phyloP scores from a whole-genome alignment of 1,140 invertebrate species.

The Diorhabda elongata region DNA sequence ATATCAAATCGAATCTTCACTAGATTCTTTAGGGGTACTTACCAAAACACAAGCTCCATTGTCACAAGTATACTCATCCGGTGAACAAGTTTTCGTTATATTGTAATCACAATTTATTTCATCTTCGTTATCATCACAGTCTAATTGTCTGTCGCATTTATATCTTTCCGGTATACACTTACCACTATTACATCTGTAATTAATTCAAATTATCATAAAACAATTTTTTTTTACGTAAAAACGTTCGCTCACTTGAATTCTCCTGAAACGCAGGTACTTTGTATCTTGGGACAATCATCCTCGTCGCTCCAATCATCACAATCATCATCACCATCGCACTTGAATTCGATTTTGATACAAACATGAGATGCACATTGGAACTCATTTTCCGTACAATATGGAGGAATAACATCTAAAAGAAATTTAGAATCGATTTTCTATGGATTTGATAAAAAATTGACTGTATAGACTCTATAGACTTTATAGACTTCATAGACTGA shows the following conservation, averaged over 20 bases:
- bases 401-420: conserved; percentile 49
- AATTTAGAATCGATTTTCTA: no score
- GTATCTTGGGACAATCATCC: conserved; percentile 60
- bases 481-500: no score
- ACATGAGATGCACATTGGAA: conserved; percentile 65
- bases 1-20: neutral
- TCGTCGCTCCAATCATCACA: conserved; percentile 85
- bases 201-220: neutral
- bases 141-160: conserved; percentile 77
- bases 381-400: conserved; percentile 64
- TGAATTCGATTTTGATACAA: conserved; percentile 69
- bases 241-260: conserved; percentile 57
- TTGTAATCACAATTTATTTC: conserved; percentile 67
- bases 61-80: conserved; percentile 65
- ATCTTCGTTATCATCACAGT: conserved; percentile 79
- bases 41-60: conserved; percentile 69
- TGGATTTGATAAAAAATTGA: no score
- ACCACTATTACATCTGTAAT: conserved; percentile 52
- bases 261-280: conserved; percentile 53
- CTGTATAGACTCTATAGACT: no score
- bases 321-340: conserved; percentile 84
- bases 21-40: conserved; percentile 26
- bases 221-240: no score
- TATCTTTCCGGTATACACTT: conserved; percentile 72
- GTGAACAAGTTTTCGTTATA: conserved; percentile 58